Base-by-base conservation (phyloP, 2,113 vertebrate species). In the Clarias gariepinus region DNA sequence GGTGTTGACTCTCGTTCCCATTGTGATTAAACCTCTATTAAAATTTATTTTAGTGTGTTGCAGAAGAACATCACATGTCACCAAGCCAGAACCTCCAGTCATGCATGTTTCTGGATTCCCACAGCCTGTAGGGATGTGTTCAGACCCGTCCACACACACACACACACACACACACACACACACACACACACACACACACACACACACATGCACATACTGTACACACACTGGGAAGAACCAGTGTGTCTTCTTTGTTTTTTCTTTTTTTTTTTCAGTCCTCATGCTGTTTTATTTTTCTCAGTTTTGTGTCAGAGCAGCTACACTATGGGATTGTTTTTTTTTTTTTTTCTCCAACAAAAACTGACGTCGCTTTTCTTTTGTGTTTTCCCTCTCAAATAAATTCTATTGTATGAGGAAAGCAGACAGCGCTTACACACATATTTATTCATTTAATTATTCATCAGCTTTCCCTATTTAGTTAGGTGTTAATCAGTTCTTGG, bases 381-480 rank as follows among this genome's bases (percentile, higher is more conserved):
- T 81, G 33, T 63, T 81, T 36, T 21, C 19, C 19, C 19, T 63
- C 28, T 15, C 41, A 19, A 83, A 83, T 68, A 73, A 83, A 83
- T 68, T 19, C 66, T n/a, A 61, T 81, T 61, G 79, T 81, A 18
- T 16, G 58, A 36, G 55, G 4, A 81, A 81, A 81, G 79, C 57
- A 63, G 79, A 63, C 30, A 2, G 55, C 58, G 25, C 52, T 53
- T 36, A 21, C 82, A 73, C 66, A 23, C 30, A 10, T 55, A 36
- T 68, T 74, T 83, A 52, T 82, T 83, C 57, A 74, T 73, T 84
- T 73, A 84, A 73, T 84, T 74, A 73, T 58, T 74, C 69, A 57
- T 52, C 21, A 58, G 52, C 52, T 18, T 16, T 80, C 77, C 76
- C 52, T 80, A 33, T 80, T 80, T 58, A 60, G 52, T 77, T 55